Evolutionary conservation across 2,888 invertebrate species (phyloP).

Genomic region (Nomada goodeniana): DNA sequence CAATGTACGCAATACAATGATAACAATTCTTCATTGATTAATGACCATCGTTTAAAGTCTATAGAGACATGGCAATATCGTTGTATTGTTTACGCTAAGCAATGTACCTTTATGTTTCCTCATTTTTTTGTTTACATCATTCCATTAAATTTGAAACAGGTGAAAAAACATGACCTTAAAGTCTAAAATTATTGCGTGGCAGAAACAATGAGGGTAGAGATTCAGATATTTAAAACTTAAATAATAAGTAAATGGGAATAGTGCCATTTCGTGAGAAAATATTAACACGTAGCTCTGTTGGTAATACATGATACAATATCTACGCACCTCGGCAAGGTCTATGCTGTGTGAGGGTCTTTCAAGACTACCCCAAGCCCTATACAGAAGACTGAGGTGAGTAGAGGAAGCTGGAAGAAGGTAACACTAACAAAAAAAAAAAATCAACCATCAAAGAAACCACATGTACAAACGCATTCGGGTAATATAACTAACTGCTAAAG

Average conservation of each 20-base stretch:
- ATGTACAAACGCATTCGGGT: constrained; percentile 67
- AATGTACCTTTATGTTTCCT: constrained; percentile 12
- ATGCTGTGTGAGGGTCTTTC: constrained; percentile 84
- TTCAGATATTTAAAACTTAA: constrained; percentile 73
- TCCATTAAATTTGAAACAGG: neutral
- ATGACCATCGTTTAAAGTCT: neutral
- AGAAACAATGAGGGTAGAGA: constrained; percentile 63
- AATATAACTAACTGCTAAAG: constrained; percentile 69
- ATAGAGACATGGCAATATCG: neutral
- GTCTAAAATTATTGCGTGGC: constrained; percentile 37
- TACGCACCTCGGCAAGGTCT: constrained; percentile 84
- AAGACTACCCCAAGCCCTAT: constrained; percentile 84
- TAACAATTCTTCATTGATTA: neutral
- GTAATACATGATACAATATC: constrained; percentile 85
- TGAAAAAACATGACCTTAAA: constrained; percentile 60
- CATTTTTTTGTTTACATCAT: neutral
- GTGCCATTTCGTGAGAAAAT: constrained; percentile 84
- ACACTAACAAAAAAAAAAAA: constrained; percentile 76
- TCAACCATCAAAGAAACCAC: constrained; percentile 73
- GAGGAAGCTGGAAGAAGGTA: constrained; percentile 83
- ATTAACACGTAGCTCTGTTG: constrained; percentile 85
- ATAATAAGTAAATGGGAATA: constrained; percentile 83
- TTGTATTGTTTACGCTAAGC: constrained; percentile 23
- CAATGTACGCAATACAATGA: constrained; percentile 24
- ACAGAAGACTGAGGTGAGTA: constrained; percentile 84